Evolutionary conservation across 1,140 invertebrate genomes (phyloP), one percentile per base, ranked within the genome.

Genomic region (Papilio dardanus): DNA sequence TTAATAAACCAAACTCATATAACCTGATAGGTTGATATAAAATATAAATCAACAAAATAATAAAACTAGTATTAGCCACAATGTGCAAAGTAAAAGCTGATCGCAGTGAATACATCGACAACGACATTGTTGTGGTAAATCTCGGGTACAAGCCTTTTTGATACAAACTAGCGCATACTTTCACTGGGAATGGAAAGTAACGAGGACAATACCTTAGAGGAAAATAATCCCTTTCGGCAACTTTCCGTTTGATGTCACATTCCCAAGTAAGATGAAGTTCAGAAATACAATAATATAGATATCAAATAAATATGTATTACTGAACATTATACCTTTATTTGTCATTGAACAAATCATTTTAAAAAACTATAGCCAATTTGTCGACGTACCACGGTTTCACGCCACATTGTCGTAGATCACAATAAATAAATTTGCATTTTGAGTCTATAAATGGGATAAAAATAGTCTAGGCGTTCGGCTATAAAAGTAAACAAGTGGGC

Each of bases 91-190:
- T 69, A 40, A 40, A 24, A 40, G 33, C 71, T n/a, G 71, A 31
- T 50, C 28, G 30, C 16, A 66, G 62, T 50, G 37, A 33, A 74
- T 74, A 33, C 81, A 28, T 40, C 33, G 35, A 69, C 37, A 69
- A 40, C 8, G 42, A 40, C 74, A 85, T 86, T 88, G 85, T 86
- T 83, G 80, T 77, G 78, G 79, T 82, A 81, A 83, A 81, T 80
- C 79, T 73, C 30, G 65, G 62, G 66, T 78, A 74, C 78, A 76
- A 76, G 77, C 82, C 81, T 86, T 84, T 87, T 84, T 80, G 83
- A 81, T 73, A 81, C 74, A 77, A 88, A 86, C 85, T 83, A 82
- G 83, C 79, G 83, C 85, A 83, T 79, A 88, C 89, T 91, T 91
- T 91, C 88, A 84, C 86, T 81, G 81, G 79, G 82, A 86, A 86